A percentile compares a stretch with the other conserved stretches of the same genome.
Conservation (phyloP, 2,888 invertebrate genomes). For the Cremastobaeus sp. region DNA sequence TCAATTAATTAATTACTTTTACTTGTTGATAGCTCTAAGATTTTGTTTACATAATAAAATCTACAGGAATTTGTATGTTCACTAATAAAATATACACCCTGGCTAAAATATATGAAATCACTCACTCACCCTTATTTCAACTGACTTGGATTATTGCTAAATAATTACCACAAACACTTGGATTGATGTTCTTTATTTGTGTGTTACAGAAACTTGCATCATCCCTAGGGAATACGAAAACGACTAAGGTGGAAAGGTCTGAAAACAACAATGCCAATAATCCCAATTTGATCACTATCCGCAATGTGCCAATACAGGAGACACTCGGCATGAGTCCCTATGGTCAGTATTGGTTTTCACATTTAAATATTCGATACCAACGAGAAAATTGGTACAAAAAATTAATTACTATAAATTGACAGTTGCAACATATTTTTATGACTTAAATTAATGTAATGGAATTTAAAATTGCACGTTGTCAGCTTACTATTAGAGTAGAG, state of each 20-base stretch:
- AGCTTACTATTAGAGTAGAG: no score
- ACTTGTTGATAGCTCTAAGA: no score
- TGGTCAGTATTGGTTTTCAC: conserved; percentile 62
- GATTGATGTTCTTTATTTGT: conserved; percentile 23
- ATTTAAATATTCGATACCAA: background rate
- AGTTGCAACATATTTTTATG: no score
- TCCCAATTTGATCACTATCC: conserved; percentile 74
- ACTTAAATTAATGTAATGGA: no score
- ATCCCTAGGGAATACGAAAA: conserved; percentile 73
- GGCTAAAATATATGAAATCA: conserved; percentile 8
- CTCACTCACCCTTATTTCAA: background rate
- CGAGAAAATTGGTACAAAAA: background rate
- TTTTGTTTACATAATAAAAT: no score
- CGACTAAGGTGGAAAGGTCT: conserved; percentile 73
- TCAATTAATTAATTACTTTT: no score
- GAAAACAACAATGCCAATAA: conserved; percentile 77
- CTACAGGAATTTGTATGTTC: no score
- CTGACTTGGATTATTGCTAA: background rate
- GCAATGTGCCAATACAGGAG: conserved; percentile 74
- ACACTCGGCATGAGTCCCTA: conserved; percentile 71
- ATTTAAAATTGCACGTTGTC: no score
- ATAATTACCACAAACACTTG: conserved; percentile 6
- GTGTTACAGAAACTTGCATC: conserved; percentile 73
- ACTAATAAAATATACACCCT: conserved; percentile 1
- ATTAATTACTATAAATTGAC: background rate